Conservation (phyloP, 1,140 invertebrate species). For the Bombus turneri region DNA sequence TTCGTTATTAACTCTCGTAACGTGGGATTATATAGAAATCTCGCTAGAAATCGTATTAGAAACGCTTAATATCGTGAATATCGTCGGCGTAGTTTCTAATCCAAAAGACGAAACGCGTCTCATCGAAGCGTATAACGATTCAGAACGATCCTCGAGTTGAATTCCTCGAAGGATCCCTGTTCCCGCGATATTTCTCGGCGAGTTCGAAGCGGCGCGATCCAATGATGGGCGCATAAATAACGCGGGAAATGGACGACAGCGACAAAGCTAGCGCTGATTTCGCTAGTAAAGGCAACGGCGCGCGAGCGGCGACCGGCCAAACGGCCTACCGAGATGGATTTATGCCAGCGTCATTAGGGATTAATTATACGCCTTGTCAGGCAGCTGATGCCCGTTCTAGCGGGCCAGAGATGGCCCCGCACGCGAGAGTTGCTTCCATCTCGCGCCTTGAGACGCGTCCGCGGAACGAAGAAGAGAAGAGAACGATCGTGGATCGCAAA, state of each 20-base stretch:
- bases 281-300: slow-evolving; percentile 70
- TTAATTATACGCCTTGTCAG: slow-evolving; percentile 80
- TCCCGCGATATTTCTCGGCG: not conserved
- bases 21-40: not conserved
- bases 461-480: not conserved
- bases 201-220: slow-evolving; percentile 37
- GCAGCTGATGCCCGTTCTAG: slow-evolving; percentile 75
- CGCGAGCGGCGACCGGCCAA: slow-evolving; percentile 61
- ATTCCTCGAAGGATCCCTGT: not conserved
- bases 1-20: not conserved
- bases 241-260: slow-evolving; percentile 74
- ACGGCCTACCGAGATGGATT: slow-evolving; percentile 75
- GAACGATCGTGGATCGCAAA: not conserved
- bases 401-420: slow-evolving; percentile 61
- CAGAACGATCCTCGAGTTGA: not conserved
- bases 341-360: slow-evolving; percentile 79
- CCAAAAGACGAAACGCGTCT: not conserved
- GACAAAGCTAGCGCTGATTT: slow-evolving; percentile 74
- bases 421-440: slow-evolving; percentile 56
- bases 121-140: not conserved
- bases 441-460: slow-evolving; percentile 4
- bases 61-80: not conserved
- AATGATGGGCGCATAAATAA: slow-evolving; percentile 75
- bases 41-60: not conserved
- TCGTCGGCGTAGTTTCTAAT: not conserved